Conservation (phyloP, 2,113 vertebrate genomes). For the Neodon shergylaensis region DNA sequence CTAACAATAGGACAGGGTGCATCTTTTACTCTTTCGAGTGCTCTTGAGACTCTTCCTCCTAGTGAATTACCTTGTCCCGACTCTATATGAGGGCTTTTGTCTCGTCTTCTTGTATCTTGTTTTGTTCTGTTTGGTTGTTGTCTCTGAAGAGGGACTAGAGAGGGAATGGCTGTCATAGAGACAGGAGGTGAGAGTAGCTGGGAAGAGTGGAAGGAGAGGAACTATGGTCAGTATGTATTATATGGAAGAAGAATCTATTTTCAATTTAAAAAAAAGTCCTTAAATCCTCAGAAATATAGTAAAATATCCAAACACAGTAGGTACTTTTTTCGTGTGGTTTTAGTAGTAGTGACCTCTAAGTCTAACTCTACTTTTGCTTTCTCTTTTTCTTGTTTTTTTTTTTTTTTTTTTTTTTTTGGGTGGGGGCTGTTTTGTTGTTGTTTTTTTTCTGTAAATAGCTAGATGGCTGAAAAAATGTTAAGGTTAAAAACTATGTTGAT, state of each 20-base stretch:
- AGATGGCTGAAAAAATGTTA: background rate
- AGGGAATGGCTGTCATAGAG: fast-evolving
- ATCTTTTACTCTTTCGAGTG: background rate
- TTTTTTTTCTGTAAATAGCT: background rate
- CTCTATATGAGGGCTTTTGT: background rate
- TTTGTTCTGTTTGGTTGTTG: background rate
- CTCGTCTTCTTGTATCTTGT: background rate
- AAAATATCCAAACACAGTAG: slow-evolving; percentile 74
- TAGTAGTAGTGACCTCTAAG: slow-evolving; percentile 31
- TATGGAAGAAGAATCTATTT: background rate
- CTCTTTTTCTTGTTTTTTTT: background rate
- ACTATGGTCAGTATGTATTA: no score
- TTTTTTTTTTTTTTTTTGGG: no score
- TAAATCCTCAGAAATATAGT: slow-evolving; percentile 35
- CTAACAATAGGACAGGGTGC: background rate
- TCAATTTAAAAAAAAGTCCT: slow-evolving; percentile 44
- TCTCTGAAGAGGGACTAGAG: background rate
- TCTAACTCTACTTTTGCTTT: background rate
- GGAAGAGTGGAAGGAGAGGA: background rate
- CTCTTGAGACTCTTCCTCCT: background rate
- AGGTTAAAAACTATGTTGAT: background rate
- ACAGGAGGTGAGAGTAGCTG: background rate
- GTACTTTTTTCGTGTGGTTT: slow-evolving; percentile 67
- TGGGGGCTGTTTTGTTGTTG: background rate
- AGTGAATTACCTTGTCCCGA: background rate